Evolutionary conservation across 2,113 vertebrate genomes (phyloP).

Genomic region (Eublepharis macularius): DNA sequence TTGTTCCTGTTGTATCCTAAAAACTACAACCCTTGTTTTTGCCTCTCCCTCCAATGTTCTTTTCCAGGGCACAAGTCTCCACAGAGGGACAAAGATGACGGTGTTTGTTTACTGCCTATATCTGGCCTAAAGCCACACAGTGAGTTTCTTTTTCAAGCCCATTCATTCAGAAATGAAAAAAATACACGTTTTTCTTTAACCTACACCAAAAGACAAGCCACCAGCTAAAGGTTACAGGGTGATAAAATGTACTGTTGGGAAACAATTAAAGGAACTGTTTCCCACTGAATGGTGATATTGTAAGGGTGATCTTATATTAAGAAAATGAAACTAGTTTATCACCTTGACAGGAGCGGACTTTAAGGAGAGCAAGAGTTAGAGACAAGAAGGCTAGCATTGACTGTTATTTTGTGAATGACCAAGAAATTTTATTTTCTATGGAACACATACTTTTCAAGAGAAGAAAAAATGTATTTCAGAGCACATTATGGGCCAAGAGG

Average conservation of each 20-base stretch:
- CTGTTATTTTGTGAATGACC: not conserved
- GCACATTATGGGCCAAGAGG: not conserved
- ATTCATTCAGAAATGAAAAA: not conserved
- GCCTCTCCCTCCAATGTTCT: too few relatives aligned
- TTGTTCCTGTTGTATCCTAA: too few relatives aligned
- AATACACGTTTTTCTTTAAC: not conserved
- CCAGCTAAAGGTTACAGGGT: not conserved
- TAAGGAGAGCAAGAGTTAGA: not conserved
- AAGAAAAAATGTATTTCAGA: not conserved
- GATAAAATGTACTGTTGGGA: not conserved
- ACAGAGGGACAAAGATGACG: too few relatives aligned
- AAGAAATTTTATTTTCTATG: not conserved
- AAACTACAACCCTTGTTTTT: too few relatives aligned
- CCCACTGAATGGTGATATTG: not conserved
- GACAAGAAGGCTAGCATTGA: not conserved
- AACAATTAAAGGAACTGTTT: not conserved
- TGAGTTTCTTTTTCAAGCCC: not conserved
- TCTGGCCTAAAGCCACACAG: not conserved
- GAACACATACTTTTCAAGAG: conserved; percentile 4
- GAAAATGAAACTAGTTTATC: conserved; percentile 15
- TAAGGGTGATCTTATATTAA: conserved; percentile 1
- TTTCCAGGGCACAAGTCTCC: too few relatives aligned
- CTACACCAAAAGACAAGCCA: not conserved
- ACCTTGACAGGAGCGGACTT: not conserved
- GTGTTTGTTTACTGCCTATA: too few relatives aligned